A percentile compares a stretch with the other conserved stretches of the same genome.
Conservation (phyloP, 2,113 vertebrate species). For the Epinephelus cyanopodus region DNA sequence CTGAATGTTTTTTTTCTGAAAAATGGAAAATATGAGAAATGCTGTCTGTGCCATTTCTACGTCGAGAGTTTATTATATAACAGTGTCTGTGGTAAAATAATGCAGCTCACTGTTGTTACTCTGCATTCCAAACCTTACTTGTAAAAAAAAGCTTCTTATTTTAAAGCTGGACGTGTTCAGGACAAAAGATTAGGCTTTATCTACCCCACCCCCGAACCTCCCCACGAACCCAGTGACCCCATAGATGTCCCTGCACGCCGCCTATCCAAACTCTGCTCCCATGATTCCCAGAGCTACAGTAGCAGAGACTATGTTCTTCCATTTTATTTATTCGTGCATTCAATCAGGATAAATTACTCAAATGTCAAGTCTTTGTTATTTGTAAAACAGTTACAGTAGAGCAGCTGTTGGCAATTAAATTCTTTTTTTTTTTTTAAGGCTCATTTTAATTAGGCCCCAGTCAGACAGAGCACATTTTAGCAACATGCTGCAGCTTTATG, state of each 20-base stretch:
- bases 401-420: too few relatives aligned
- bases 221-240: not conserved
- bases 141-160: conserved; percentile 22
- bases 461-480: too few relatives aligned
- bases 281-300: not conserved
- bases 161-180: not conserved
- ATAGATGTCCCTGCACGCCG: not conserved
- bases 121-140: not conserved
- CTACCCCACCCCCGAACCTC: not conserved
- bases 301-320: not conserved
- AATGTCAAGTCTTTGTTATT: too few relatives aligned
- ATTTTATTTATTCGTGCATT: not conserved
- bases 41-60: not conserved
- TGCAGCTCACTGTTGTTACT: not conserved
- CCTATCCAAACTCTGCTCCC: not conserved
- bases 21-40: too few relatives aligned
- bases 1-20: not conserved
- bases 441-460: too few relatives aligned
- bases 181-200: conserved; percentile 11
- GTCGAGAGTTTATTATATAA: too few relatives aligned
- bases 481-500: too few relatives aligned
- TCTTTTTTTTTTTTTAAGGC: too few relatives aligned
- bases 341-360: not conserved
- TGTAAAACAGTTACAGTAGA: too few relatives aligned
- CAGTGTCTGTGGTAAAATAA: not conserved